Evolutionary conservation across 2,888 invertebrate genomes (phyloP).

Genomic region (Catocala nupta): DNA sequence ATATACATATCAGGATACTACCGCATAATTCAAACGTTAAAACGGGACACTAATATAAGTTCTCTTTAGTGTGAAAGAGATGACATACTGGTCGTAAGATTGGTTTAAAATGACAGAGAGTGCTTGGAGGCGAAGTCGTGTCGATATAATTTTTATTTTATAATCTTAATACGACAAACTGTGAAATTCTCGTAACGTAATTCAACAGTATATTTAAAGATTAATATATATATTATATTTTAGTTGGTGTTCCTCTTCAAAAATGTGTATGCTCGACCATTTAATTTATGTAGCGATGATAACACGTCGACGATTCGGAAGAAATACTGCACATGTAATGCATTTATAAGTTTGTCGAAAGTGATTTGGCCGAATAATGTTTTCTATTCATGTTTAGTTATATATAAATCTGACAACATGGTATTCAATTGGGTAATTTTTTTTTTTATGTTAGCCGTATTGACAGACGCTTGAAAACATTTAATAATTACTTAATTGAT

Average conservation of each 20-base stretch:
- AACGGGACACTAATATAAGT: conserved; percentile 23
- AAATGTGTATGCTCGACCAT: neutral
- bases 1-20: conserved; percentile 31
- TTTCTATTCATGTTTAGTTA: too few relatives aligned
- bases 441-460: too few relatives aligned
- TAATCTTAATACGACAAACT: conserved; percentile 56
- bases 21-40: conserved; percentile 27
- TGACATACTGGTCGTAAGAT: conserved; percentile 48
- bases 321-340: neutral
- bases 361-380: neutral
- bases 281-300: neutral
- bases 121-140: conserved; percentile 37
- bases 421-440: too few relatives aligned
- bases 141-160: conserved; percentile 51
- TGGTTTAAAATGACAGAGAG: conserved; percentile 53
- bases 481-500: too few relatives aligned
- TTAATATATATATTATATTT: conserved; percentile 27
- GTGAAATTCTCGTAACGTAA: conserved; percentile 51
- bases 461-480: too few relatives aligned
- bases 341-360: neutral
- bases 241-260: neutral
- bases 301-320: neutral
- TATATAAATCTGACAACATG: too few relatives aligned
- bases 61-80: conserved; percentile 29
- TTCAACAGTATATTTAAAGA: conserved; percentile 39